Conservation (phyloP, 2,797 vertebrate species). For the Gallinago solitaria region DNA sequence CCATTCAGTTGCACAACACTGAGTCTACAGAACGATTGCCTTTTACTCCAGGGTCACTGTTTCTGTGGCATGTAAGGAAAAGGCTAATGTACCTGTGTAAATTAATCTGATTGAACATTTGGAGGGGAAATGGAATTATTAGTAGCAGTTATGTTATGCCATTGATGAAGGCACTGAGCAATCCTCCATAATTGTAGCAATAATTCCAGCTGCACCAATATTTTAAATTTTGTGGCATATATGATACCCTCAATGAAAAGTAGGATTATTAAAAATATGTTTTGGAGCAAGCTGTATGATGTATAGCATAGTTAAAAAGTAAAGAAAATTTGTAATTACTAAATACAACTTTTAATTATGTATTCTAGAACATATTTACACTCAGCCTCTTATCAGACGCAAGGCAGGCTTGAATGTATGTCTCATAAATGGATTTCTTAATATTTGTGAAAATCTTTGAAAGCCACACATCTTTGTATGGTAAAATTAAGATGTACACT, state of each 20-base stretch:
- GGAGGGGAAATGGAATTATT: background rate
- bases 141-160: background rate
- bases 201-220: background rate
- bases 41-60: background rate
- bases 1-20: background rate
- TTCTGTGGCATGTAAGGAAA: background rate
- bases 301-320: background rate
- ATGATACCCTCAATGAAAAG: background rate
- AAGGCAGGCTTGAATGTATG: background rate
- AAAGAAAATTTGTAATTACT: background rate
- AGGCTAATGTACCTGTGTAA: background rate
- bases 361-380: background rate
- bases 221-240: background rate
- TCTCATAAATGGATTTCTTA: background rate
- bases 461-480: background rate
- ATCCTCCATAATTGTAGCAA: background rate
- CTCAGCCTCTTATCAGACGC: background rate
- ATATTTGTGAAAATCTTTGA: background rate
- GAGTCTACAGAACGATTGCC: background rate
- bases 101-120: background rate
- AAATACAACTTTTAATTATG: background rate
- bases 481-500: background rate
- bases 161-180: conserved; percentile 5
- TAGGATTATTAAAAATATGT: background rate
- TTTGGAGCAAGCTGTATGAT: background rate